Evolutionary conservation across 2,113 vertebrate genomes (phyloP).

Genomic region (Empidonax traillii): DNA sequence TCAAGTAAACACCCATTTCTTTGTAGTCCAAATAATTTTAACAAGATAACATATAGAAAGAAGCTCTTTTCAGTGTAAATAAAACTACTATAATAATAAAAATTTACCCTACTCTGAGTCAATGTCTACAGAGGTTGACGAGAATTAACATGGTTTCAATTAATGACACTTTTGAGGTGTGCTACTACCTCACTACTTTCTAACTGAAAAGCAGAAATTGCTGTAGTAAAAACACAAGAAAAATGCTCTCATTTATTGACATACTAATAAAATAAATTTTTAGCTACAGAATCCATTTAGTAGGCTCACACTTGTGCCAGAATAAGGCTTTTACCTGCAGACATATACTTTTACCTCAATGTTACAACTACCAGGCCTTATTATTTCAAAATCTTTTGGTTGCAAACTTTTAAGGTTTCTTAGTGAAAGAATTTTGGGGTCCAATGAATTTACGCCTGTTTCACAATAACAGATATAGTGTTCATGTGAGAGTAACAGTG

Average conservation of each 20-base stretch:
- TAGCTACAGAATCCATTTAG: neutral
- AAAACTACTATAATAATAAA: neutral
- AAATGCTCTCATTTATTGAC: neutral
- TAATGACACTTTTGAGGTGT: neutral
- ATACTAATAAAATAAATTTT: neutral
- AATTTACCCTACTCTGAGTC: neutral
- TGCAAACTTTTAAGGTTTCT: neutral
- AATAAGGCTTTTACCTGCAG: neutral
- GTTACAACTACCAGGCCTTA: neutral
- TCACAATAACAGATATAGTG: neutral
- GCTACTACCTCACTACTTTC: neutral
- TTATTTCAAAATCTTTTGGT: neutral
- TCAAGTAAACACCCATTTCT: neutral
- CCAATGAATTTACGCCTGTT: rapidly evolving
- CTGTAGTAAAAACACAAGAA: neutral
- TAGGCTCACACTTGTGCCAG: neutral
- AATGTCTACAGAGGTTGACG: neutral
- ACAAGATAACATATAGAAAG: neutral
- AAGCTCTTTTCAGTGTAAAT: neutral
- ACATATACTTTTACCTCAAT: neutral
- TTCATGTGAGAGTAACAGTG: neutral
- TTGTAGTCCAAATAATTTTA: neutral
- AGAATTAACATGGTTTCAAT: neutral
- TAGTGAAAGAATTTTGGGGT: neutral
- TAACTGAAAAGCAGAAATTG: neutral